Evolutionary conservation across 1,140 invertebrate species (phyloP).

Genomic region (Micrasema minimum): DNA sequence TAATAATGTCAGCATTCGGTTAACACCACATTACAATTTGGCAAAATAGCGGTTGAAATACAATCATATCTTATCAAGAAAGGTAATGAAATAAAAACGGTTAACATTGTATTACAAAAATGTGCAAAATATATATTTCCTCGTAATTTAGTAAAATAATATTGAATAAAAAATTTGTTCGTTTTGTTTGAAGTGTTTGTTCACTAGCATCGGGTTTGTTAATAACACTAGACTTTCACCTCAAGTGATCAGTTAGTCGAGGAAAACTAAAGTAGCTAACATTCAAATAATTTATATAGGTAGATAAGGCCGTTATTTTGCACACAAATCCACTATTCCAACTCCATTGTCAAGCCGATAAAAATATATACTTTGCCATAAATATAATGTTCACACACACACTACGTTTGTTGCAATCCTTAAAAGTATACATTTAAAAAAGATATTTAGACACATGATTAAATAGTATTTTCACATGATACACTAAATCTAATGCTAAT

Average conservation of each 20-base stretch:
- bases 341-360: constrained; percentile 48
- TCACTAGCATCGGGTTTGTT: constrained; percentile 5
- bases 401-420: constrained; percentile 44
- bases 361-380: constrained; percentile 51
- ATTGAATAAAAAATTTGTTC: constrained; percentile 27
- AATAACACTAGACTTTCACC: neutral
- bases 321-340: constrained; percentile 48
- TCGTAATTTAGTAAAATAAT: constrained; percentile 6
- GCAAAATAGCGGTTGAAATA: neutral
- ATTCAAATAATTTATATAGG: constrained; percentile 31
- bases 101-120: neutral
- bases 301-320: constrained; percentile 52
- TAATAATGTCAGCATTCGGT: constrained; percentile 42
- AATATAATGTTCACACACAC: constrained; percentile 49
- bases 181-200: constrained; percentile 15
- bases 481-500: constrained; percentile 35
- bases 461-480: constrained; percentile 29
- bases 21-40: constrained; percentile 41
- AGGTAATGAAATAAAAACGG: constrained; percentile 13
- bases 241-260: neutral
- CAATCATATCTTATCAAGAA: neutral
- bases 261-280: constrained; percentile 15
- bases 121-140: constrained; percentile 12
- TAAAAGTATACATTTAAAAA: constrained; percentile 53
- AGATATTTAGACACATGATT: constrained; percentile 53